A percentile compares a stretch with the other conserved stretches of the same genome.
Conservation (phyloP, 2,888 invertebrate genomes). For the Drosophila lacicola region DNA sequence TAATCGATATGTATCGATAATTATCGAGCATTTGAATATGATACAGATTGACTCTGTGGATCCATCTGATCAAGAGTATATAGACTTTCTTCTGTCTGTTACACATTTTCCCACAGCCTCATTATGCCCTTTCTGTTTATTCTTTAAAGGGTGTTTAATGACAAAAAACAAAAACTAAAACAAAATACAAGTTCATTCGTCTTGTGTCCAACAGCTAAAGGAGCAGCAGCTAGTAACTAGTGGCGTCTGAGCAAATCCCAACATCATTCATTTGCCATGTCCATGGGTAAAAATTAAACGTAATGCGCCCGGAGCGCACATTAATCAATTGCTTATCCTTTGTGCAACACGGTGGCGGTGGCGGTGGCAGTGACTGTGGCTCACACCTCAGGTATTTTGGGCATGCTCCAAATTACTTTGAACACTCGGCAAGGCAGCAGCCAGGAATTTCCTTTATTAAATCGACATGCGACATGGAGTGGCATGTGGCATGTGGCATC, state of each 20-base stretch:
- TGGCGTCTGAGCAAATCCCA: slow-evolving; percentile 47
- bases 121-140: background rate
- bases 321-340: slow-evolving; percentile 80
- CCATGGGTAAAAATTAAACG: slow-evolving; percentile 74
- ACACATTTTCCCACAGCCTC: background rate
- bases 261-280: slow-evolving; percentile 65
- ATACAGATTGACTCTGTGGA: no score
- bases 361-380: background rate
- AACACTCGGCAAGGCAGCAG: slow-evolving; percentile 61
- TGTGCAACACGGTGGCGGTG: slow-evolving; percentile 25
- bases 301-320: slow-evolving; percentile 76
- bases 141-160: slow-evolving; percentile 7
- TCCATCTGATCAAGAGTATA: no score
- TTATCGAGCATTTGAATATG: no score
- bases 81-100: background rate
- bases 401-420: slow-evolving; percentile 81
- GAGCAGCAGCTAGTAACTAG: slow-evolving; percentile 37
- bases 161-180: slow-evolving; percentile 22
- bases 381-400: slow-evolving; percentile 72
- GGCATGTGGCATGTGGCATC: slow-evolving; percentile 55
- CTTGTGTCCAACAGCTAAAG: slow-evolving; percentile 25
- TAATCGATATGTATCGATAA: no score
- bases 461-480: slow-evolving; percentile 65
- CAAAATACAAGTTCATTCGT: slow-evolving; percentile 44
- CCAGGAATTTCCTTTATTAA: slow-evolving; percentile 80